A percentile compares a stretch with the other conserved stretches of the same genome.
These are phyloP conservation scores for Pachycephus smyrnensis DNA, from an alignment of 2,888 invertebrate genomes.

Conservation along the genomic window DNA sequence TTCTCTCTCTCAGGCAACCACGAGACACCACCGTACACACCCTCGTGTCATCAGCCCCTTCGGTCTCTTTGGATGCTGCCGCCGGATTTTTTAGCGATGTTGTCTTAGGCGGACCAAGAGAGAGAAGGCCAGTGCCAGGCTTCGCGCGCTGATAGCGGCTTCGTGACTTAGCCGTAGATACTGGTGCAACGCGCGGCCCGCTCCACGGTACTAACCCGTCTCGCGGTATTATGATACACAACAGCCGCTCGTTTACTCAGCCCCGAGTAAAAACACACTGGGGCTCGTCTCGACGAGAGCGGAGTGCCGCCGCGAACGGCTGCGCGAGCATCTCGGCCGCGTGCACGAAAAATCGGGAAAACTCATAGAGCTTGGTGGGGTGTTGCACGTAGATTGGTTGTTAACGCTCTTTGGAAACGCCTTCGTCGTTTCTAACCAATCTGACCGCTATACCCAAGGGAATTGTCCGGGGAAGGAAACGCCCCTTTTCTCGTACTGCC, in stretches of 20 bases:
- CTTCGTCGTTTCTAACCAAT: too few relatives aligned
- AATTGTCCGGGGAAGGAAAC: too few relatives aligned
- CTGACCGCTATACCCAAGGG: too few relatives aligned
- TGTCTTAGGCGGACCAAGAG: conserved; percentile 5
- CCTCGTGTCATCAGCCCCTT: background rate
- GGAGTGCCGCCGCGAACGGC: conserved; percentile 35
- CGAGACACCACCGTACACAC: background rate
- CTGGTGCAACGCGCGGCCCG: background rate
- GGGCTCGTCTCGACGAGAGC: conserved; percentile 44
- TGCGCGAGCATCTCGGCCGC: conserved; percentile 25
- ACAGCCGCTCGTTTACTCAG: conserved; percentile 86
- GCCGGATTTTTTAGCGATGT: conserved; percentile 6
- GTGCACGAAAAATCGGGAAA: background rate
- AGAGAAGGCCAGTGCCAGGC: background rate
- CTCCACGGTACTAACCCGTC: conserved; percentile 39
- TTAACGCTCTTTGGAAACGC: too few relatives aligned
- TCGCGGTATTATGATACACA: conserved; percentile 82
- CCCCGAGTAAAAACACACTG: conserved; percentile 66
- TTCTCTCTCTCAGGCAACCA: background rate
- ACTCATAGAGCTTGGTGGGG: background rate
- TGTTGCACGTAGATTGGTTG: background rate
- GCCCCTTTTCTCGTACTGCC: too few relatives aligned
- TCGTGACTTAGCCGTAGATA: conserved; percentile 2
- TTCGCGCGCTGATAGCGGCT: background rate
- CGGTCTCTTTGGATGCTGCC: background rate